Evolutionary conservation across 2,113 vertebrate genomes (phyloP).

Genomic region (Taurulus bubalis): DNA sequence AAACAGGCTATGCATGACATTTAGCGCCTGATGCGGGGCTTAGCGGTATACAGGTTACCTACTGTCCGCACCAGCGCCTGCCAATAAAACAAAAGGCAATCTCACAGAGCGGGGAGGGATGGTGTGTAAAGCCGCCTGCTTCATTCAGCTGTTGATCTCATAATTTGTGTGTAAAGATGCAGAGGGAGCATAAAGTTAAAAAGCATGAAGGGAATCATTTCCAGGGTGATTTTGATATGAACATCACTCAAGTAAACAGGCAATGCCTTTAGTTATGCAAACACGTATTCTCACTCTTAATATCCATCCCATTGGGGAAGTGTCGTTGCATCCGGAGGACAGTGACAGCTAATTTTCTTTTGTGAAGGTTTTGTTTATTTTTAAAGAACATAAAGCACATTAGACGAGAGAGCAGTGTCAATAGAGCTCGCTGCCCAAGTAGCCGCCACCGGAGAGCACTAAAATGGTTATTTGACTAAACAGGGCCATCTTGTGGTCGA

Average conservation of each 20-base stretch:
- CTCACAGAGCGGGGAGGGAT: constrained; percentile 58
- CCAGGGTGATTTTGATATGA: constrained; percentile 53
- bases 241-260: constrained; percentile 37
- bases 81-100: constrained; percentile 84
- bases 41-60: constrained; percentile 70
- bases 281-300: constrained; percentile 27
- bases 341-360: constrained; percentile 16
- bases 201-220: constrained; percentile 48
- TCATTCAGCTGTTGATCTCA: constrained; percentile 62
- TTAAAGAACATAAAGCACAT: neutral
- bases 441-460: neutral
- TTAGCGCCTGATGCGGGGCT: constrained; percentile 78
- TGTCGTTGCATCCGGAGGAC: neutral
- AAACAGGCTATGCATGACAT: constrained; percentile 85
- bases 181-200: constrained; percentile 38
- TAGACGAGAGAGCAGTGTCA: neutral
- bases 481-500: constrained; percentile 79
- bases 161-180: constrained; percentile 66
- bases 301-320: neutral
- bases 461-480: constrained; percentile 58
- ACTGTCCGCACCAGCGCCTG: constrained; percentile 63
- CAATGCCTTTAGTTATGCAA: constrained; percentile 24
- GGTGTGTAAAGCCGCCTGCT: constrained; percentile 67
- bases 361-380: constrained; percentile 19
- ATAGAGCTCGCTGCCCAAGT: constrained; percentile 4